phyloP scores from a whole-genome alignment of 2,797 vertebrate genomes.

The Allobates femoralis region DNA sequence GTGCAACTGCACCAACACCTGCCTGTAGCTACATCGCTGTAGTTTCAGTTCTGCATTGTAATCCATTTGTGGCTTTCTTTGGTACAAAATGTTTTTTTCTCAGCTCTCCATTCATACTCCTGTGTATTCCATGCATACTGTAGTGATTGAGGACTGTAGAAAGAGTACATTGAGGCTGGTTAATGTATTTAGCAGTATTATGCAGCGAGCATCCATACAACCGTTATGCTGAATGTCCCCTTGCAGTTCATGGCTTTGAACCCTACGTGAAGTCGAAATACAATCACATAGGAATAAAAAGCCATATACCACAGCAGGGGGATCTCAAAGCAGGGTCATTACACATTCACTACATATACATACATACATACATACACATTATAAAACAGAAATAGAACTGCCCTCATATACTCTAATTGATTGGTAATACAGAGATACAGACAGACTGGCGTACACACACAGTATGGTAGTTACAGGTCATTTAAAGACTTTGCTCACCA shows the following conservation, averaged over 20 bases:
- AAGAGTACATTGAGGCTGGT: not conserved
- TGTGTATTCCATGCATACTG: too few relatives aligned
- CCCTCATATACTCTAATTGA: too few relatives aligned
- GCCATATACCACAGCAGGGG: conserved; percentile 83
- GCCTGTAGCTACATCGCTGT: too few relatives aligned
- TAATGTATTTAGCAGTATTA: not conserved
- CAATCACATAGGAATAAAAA: conserved; percentile 99
- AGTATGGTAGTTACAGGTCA: too few relatives aligned
- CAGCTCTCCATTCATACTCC: not conserved
- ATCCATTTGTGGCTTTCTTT: not conserved
- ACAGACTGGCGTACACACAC: too few relatives aligned
- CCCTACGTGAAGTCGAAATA: conserved; percentile 95
- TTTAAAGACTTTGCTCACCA: too few relatives aligned
- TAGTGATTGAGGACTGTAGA: not conserved
- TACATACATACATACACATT: too few relatives aligned
- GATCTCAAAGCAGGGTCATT: not conserved
- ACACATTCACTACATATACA: not conserved
- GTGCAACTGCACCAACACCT: too few relatives aligned
- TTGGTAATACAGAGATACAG: too few relatives aligned
- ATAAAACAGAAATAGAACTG: not conserved
- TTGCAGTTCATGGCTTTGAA: conserved; percentile 99
- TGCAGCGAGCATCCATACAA: not conserved
- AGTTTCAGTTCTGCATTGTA: too few relatives aligned
- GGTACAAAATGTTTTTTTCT: not conserved
- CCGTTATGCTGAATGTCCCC: conserved; percentile 75